Evolutionary conservation across 2,888 invertebrate species (phyloP), one percentile per base, ranked within the genome.

Genomic region (Coenonympha glycerion): DNA sequence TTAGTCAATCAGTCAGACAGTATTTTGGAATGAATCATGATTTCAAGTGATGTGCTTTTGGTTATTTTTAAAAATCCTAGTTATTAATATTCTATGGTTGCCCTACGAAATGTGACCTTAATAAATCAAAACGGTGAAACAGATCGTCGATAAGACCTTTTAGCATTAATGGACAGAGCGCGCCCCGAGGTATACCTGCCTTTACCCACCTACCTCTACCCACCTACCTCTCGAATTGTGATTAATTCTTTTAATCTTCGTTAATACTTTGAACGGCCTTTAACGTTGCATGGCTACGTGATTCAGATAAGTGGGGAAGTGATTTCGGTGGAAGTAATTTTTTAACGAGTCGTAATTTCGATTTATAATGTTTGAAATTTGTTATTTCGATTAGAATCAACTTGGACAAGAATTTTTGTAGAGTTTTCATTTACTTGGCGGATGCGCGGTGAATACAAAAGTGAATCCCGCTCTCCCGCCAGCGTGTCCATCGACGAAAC

Each of bases 111-210:
- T 65, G 63, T 66, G 66, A 65, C 69, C 67, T 69, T 69, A 65
- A 76, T 77, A 74, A 78, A 76, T 79, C 72, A 74, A 64, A 75
- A 65, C 59, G 68, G 57, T 69, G 63, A 68, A 67, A 66, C 62
- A 65, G 75, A 79, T 81, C 61, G 44, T 26, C 66, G 76, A 80
- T 79, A 77, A 70, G 62, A 59, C 63, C 69, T 71, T 75, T 73
- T 69, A 72, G 69, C 68, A 74, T 53, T 78, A 80, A 77, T 71
- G 73, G 74, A 74, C 71, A 53, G 42, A 34, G 45, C 53, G 33
- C 30, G 28, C 21, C 33, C 36, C 42, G 21, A 40, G 47, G 33
- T 24, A 24, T 4, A 31, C n/a, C n/a, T n/a, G n/a, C n/a, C n/a
- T n/a, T n/a, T n/a, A n/a, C n/a, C n/a, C n/a, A n/a, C n/a, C n/a